Conservation (phyloP, 2,113 vertebrate genomes). For the Camelus dromedarius region DNA sequence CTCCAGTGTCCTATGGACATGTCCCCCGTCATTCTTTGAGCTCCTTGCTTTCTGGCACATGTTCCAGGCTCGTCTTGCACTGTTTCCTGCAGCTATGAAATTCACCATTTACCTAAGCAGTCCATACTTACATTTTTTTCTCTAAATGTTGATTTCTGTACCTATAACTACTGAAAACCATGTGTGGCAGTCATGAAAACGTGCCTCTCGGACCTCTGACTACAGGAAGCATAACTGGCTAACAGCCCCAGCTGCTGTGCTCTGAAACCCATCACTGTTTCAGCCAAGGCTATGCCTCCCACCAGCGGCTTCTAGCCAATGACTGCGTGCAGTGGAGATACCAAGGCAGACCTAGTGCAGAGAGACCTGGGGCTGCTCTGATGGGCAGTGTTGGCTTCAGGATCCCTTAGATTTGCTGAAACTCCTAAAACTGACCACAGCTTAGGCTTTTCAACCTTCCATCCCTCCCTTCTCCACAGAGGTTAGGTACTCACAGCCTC, state of each 20-base stretch:
- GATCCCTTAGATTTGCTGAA: not conserved
- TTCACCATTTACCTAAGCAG: conserved; percentile 32
- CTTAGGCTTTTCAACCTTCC: not conserved
- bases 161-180: conserved; percentile 50
- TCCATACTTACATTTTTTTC: conserved; percentile 25
- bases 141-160: conserved; percentile 52
- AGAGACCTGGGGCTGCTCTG: not conserved
- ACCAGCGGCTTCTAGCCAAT: conserved; percentile 56
- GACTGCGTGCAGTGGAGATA: not conserved
- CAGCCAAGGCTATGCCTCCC: not conserved
- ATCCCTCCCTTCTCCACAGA: not conserved
- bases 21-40: not conserved
- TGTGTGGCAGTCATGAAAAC: conserved; percentile 45
- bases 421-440: not conserved
- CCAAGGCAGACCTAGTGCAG: not conserved
- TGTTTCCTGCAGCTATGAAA: conserved; percentile 30
- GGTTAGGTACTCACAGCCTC: not conserved
- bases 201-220: conserved; percentile 45
- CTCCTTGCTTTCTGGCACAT: not conserved
- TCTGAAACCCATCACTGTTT: conserved; percentile 52
- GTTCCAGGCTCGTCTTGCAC: not conserved
- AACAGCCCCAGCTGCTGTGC: conserved; percentile 48
- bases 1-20: not conserved
- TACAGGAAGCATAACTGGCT: conserved; percentile 41
- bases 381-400: not conserved